A percentile compares a stretch with the other conserved stretches of the same genome.
Evolutionary conservation across 2,113 vertebrate genomes (phyloP).

Genomic region (Ceuthmochares aereus): DNA sequence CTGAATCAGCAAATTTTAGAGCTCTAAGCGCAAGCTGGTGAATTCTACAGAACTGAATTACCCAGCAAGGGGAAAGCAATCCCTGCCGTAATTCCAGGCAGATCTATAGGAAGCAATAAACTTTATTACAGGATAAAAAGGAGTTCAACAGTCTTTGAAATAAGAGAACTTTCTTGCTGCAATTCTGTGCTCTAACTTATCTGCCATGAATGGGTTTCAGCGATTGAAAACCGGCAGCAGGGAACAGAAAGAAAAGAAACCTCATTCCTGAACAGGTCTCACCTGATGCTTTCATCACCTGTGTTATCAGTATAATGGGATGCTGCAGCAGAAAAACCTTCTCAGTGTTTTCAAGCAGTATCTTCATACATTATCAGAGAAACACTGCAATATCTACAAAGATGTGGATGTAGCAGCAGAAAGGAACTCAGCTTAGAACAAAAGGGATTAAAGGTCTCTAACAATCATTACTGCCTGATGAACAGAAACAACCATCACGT

Average conservation of each 20-base stretch:
- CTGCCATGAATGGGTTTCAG: not conserved
- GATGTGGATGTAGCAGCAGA: not conserved
- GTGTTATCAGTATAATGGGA: not conserved
- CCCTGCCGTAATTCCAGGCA: not conserved
- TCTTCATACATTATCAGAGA: not conserved
- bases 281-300: not conserved
- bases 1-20: not conserved
- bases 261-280: not conserved
- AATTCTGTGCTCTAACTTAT: not conserved
- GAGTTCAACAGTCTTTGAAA: not conserved
- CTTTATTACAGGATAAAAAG: slow-evolving; percentile 43
- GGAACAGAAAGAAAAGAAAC: not conserved
- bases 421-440: not conserved
- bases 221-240: not conserved
- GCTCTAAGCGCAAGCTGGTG: not conserved
- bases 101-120: slow-evolving; percentile 59
- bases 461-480: not conserved
- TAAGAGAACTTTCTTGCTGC: not conserved
- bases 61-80: not conserved
- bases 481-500: not conserved
- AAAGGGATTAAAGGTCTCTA: not conserved
- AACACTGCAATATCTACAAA: fast-evolving
- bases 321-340: not conserved
- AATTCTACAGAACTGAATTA: not conserved
- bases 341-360: not conserved